Conservation (phyloP, 2,888 invertebrate genomes). For the Drosophila parthenogenetica region DNA sequence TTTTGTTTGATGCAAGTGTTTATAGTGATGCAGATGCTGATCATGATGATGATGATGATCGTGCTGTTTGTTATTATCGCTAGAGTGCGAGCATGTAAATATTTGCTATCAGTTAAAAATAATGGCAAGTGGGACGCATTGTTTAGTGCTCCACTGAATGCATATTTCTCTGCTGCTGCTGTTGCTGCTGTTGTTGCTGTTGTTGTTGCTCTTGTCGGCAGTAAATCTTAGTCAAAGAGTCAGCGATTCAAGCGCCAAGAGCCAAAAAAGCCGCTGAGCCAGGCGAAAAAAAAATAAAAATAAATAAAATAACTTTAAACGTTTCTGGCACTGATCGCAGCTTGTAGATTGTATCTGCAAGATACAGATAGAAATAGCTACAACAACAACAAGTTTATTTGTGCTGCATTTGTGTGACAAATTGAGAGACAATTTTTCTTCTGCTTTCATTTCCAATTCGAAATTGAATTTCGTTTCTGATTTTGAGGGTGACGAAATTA, state of each 20-base stretch:
- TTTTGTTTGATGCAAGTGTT: neutral
- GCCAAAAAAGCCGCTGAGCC: constrained; percentile 28
- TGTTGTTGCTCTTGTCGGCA: constrained; percentile 30
- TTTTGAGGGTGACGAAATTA: constrained; percentile 45
- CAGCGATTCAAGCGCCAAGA: constrained; percentile 12
- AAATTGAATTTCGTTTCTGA: neutral
- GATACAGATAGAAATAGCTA: constrained; percentile 24
- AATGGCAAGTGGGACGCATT: constrained; percentile 25
- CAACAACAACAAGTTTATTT: constrained; percentile 41
- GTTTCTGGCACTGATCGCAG: constrained; percentile 67
- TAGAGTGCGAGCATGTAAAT: constrained; percentile 15
- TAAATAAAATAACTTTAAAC: constrained; percentile 58
- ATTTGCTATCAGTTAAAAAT: constrained; percentile 34
- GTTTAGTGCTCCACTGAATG: constrained; percentile 8
- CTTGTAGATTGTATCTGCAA: constrained; percentile 14
- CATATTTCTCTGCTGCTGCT: constrained; percentile 1
- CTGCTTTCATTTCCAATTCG: neutral
- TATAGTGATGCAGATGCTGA: neutral
- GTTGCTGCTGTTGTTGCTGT: constrained; percentile 15
- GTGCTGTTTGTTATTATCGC: neutral
- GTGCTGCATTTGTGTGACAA: constrained; percentile 18
- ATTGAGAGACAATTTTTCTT: constrained; percentile 14
- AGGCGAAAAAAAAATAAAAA: constrained; percentile 24
- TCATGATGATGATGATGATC: neutral
- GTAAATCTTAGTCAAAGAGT: constrained; percentile 58